Base-by-base conservation (phyloP, 2,797 vertebrate genomes). In the Eulemur coronatus region DNA sequence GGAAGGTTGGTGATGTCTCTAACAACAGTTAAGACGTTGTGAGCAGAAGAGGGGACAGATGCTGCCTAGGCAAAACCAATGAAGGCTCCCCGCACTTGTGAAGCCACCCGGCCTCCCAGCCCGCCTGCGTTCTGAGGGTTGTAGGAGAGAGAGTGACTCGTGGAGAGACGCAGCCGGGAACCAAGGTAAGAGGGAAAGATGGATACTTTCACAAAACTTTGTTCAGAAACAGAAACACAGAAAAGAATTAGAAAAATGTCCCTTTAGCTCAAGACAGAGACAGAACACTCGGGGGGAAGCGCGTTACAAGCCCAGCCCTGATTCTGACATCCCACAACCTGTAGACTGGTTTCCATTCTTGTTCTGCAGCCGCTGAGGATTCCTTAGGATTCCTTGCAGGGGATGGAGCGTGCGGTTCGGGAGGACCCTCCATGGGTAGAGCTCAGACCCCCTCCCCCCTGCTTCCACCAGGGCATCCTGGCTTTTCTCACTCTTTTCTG, bases 211-310 rank as follows among this genome's bases (percentile, higher is more conserved):
- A 57, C 57, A 69, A 41, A 35, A 4, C 7, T 79, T 92, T 78
- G 65, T 55, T 93, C 38, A 28, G 75, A 61, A 38, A 48, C 28
- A n/a, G 82, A 88, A 88, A 82, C 43, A 14, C 10, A 82, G 61
- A 46, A 46, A 46, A 46, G 43, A 73, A 50, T 59, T 22, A 48
- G 38, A 79, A 70, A 72, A 8, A 55, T 50, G 72, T 92, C 26
- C 43, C 43, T 86, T 92, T 20, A 73, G 9, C 10, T 52, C 8
- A 26, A 15, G 15, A 80, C 46, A 43, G 55, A 63, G 30, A 48
- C 20, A 80, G 59, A 70, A 50, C 1, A 63, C 24, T 22, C 15
- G n/a, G 10, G n/a, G 93, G 63, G 79, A 38, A 86, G 52, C 8
- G 7, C 9, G 57, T 48, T 22, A 33, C 75, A 35, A 28, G 7